Evolutionary conservation across 35 echinoderm and acorn worm species (phyloP).

Genomic region (Anneissia japonica): DNA sequence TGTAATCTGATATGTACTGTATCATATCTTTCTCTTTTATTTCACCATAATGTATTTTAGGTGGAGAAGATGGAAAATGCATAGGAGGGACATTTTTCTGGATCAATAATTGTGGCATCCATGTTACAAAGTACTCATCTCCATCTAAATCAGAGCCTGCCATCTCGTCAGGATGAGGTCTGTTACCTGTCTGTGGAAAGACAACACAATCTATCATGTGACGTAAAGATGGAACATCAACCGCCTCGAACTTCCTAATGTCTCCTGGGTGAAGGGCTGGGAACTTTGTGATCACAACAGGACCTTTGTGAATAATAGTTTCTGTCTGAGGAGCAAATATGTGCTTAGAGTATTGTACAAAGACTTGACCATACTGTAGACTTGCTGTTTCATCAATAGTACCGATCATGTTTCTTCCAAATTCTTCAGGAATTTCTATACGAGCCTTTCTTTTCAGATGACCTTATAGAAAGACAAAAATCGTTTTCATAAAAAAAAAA

Average conservation of each 20-base stretch:
- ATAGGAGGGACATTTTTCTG: not conserved
- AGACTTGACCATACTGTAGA: conserved; percentile 1
- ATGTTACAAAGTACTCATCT: not conserved
- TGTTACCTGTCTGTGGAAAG: not conserved
- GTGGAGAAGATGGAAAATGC: not conserved
- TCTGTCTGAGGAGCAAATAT: not conserved
- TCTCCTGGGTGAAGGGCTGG: conserved; percentile 8
- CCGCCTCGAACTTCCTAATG: not conserved
- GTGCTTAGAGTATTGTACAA: conserved; percentile 5
- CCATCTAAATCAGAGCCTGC: conserved; percentile 11
- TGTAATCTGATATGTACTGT: not conserved
- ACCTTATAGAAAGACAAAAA: too few species aligned
- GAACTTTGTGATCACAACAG: not conserved
- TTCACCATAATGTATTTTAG: not conserved
- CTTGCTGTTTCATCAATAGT: conserved; percentile 1
- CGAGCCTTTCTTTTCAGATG: not conserved
- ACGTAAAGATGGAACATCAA: not conserved
- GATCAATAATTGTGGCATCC: not conserved
- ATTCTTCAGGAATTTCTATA: not conserved
- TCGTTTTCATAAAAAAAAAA: too few species aligned
- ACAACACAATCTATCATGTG: not conserved
- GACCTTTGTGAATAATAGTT: not conserved
- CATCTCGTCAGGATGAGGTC: conserved; percentile 16
- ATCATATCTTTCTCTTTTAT: not conserved
- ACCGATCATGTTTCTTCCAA: conserved; percentile 10